Conservation (phyloP, 2,113 vertebrate species). For the Agapornis roseicollis region DNA sequence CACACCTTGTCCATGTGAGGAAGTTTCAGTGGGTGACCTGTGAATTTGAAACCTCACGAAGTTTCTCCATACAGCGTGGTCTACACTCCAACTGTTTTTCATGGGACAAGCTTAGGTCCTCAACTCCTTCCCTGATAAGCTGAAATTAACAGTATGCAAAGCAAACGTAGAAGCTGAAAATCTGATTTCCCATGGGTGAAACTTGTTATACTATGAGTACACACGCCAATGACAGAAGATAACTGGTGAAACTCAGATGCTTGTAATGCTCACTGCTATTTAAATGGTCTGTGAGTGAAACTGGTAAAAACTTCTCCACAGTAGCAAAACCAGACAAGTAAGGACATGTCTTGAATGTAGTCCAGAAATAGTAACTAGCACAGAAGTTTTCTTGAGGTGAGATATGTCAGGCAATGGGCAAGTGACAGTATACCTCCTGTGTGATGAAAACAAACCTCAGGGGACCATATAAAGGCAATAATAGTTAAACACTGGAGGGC, state of each 20-base stretch:
- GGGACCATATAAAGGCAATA: neutral
- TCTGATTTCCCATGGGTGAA: neutral
- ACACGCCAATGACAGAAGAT: neutral
- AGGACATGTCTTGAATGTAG: neutral
- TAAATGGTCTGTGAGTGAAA: neutral
- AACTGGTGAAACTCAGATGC: neutral
- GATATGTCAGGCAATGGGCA: neutral
- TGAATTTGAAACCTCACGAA: neutral
- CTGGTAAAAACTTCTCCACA: neutral
- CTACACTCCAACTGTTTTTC: neutral
- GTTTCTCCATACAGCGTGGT: neutral
- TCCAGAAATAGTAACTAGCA: neutral
- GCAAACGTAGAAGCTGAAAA: neutral
- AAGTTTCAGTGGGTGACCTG: neutral
- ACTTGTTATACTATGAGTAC: neutral
- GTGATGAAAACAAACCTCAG: neutral
- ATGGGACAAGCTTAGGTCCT: neutral
- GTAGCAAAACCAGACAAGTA: neutral
- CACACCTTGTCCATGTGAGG: neutral
- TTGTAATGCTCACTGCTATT: neutral
- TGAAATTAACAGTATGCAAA: neutral
- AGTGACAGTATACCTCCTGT: neutral
- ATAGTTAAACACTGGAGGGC: neutral
- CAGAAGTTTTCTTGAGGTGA: neutral
- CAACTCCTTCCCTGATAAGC: rapidly evolving